Base-by-base conservation (phyloP, 2,113 vertebrate species). In the Sebastes fasciatus region DNA sequence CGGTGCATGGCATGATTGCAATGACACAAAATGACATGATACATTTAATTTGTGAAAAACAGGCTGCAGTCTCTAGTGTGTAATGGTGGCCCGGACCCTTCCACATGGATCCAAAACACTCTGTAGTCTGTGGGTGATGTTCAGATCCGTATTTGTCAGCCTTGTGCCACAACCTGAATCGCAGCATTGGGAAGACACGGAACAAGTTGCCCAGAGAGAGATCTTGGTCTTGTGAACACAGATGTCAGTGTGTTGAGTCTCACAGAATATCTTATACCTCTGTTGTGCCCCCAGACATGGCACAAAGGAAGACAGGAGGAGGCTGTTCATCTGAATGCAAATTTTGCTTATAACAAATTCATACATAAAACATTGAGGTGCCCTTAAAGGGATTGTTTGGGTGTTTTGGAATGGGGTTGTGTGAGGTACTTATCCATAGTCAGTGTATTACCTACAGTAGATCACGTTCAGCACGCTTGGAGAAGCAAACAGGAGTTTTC, bases 271-370 rank as follows among this genome's bases (percentile, higher is more conserved):
- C 45, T 48, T 14, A 57, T 54, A 17, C 65, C 51, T 51, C 45
- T 74, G 23, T 45, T 70, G 45, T 61, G 68, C 79, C 58, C 70
- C 48, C 3, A 75, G 75, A 79, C 54, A 43, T 62, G 69, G 63
- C 67, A 77, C 71, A 77, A 74, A 60, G 63, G 3, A 72, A 46
- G 46, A 49, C 66, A 80, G 74, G 48, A 52, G 52, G 58, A 83
- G 61, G 84, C 9, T 62, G 51, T 43, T 84, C 48, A 63, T 74
- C 9, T 34, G 14, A 48, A 62, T 73, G 51, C 48, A 64, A 77
- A 64, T 42, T 65, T 43, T 64, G 40, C 43, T 78, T 45, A 54
- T 51, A 74, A 64, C 43, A 65, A 78, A 62, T 76, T 84, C 34
- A 66, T 66, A n/a, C 45, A 71, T 19, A 17, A 57, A 40, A 66